These are phyloP conservation scores for Eurypyga helias DNA, from an alignment of 2,113 vertebrate species.

Conservation along the genomic window DNA sequence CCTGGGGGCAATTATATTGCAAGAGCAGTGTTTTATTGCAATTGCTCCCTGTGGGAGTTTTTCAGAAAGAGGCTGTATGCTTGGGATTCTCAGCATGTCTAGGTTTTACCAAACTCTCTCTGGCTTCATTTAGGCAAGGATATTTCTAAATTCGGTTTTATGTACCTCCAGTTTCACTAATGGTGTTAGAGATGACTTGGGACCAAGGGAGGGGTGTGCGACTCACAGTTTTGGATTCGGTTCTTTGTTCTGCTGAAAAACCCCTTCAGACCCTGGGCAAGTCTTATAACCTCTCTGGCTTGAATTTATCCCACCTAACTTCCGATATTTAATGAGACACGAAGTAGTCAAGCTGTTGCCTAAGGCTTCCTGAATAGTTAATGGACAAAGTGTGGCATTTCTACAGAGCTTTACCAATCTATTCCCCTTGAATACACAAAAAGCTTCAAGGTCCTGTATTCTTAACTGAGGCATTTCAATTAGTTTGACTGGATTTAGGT, in stretches of 20 bases:
- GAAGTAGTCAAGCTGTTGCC: background rate
- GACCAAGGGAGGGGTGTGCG: background rate
- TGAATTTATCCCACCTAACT: background rate
- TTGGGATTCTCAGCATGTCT: background rate
- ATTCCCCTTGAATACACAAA: background rate
- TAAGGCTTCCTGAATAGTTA: background rate
- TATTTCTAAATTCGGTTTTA: background rate
- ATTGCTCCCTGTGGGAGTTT: background rate
- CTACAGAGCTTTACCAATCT: background rate
- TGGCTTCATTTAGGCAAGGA: background rate
- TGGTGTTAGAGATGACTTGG: background rate
- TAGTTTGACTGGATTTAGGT: background rate
- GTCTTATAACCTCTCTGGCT: background rate
- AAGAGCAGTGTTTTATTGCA: background rate
- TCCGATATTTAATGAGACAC: background rate
- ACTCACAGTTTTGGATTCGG: background rate
- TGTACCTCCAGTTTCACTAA: background rate
- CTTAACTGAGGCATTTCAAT: background rate
- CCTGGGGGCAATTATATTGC: background rate
- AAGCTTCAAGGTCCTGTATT: background rate
- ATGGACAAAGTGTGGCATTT: background rate
- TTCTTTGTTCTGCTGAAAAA: background rate
- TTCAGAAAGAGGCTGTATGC: background rate
- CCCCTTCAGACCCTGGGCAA: background rate
- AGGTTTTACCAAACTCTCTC: background rate